Percentiles rank a stretch among this genome's conserved stretches.
These are phyloP conservation scores for Hymenopus coronatus DNA, from an alignment of 2,888 invertebrate species.

Conservation along the genomic window DNA sequence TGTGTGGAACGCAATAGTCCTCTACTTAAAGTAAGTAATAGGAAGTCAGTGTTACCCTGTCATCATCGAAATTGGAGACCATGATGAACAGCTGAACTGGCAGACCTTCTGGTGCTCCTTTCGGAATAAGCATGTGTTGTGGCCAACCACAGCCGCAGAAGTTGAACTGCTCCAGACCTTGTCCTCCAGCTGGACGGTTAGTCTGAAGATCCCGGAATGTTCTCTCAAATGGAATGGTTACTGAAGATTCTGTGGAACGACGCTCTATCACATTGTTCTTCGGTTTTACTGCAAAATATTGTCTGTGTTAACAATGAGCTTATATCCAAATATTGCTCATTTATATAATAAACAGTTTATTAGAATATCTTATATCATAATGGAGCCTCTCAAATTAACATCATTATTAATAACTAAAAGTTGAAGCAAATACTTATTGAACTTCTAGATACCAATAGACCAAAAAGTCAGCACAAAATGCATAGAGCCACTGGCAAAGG, in stretches of 20 bases:
- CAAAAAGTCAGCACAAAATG: no score
- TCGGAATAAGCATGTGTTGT: slow-evolving; percentile 57
- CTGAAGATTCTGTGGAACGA: slow-evolving; percentile 67
- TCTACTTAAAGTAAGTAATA: no score
- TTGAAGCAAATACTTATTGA: no score
- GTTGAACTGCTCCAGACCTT: slow-evolving; percentile 56
- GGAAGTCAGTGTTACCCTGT: slow-evolving; percentile 35
- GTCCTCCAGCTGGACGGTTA: slow-evolving; percentile 57
- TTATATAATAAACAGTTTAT: no score
- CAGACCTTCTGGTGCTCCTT: slow-evolving; percentile 45
- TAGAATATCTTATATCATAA: no score
- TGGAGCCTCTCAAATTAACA: no score
- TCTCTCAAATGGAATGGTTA: slow-evolving; percentile 79
- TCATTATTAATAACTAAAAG: no score
- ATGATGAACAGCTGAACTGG: slow-evolving; percentile 41
- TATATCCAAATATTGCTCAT: neutral
- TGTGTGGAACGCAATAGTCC: no score
- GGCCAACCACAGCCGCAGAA: slow-evolving; percentile 80
- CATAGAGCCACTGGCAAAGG: no score
- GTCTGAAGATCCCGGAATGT: slow-evolving; percentile 71
- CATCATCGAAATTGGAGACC: slow-evolving; percentile 39
- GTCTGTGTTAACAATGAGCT: neutral
- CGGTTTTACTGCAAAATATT: slow-evolving; percentile 56
- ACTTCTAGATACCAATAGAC: no score
- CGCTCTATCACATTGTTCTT: slow-evolving; percentile 67